phyloP scores from a whole-genome alignment of 1,140 invertebrate species.

The Wasmannia auropunctata region DNA sequence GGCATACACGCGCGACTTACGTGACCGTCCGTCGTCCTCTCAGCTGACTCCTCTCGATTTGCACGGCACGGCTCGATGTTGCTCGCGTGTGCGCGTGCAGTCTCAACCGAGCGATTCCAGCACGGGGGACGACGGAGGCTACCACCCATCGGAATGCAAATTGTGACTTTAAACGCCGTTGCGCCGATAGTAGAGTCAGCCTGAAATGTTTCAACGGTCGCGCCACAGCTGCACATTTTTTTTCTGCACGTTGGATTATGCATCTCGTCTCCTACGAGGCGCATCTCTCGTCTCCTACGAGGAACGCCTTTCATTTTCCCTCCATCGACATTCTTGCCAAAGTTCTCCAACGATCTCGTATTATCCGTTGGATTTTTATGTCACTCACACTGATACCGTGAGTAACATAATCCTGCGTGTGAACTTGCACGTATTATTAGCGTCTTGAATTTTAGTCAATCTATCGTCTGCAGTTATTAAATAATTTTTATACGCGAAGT shows the following conservation, averaged over 20 bases:
- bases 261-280: conserved; percentile 43
- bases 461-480: not conserved
- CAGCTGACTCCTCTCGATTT: conserved; percentile 44
- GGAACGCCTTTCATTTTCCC: conserved; percentile 57
- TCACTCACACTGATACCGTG: not conserved
- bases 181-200: conserved; percentile 38
- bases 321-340: conserved; percentile 43
- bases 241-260: conserved; percentile 49
- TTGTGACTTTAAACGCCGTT: conserved; percentile 59
- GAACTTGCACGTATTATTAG: not conserved
- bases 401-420: not conserved
- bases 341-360: conserved; percentile 8
- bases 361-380: conserved; percentile 7
- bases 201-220: conserved; percentile 64
- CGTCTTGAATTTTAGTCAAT: not conserved
- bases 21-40: conserved; percentile 54
- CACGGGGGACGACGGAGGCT: conserved; percentile 47
- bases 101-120: conserved; percentile 47
- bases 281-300: conserved; percentile 46
- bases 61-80: conserved; percentile 56
- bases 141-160: conserved; percentile 69
- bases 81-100: conserved; percentile 36
- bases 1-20: conserved; percentile 39
- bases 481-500: not conserved
- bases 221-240: conserved; percentile 43